phyloP scores from a whole-genome alignment of 2,888 invertebrate genomes.

The Lasioglossum vierecki region DNA sequence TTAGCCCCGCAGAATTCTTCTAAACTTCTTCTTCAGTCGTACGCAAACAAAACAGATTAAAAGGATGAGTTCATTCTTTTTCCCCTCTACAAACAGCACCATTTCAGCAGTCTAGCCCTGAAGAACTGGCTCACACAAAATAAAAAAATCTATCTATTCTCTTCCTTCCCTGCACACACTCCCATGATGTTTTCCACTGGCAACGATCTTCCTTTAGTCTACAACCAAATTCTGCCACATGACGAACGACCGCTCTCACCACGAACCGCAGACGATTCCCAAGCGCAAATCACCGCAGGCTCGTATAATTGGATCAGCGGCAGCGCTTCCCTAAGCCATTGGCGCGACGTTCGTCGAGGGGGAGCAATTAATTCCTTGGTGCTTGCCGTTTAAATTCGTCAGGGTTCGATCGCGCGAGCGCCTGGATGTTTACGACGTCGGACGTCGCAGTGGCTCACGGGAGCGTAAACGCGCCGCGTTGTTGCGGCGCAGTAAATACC shows the following conservation, averaged over 20 bases:
- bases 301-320: slow-evolving; percentile 1
- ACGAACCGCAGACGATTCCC: not conserved
- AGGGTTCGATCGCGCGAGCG: not conserved
- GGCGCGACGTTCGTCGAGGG: not conserved
- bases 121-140: too few relatives aligned
- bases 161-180: not conserved
- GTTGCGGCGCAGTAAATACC: slow-evolving; percentile 71
- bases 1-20: not conserved
- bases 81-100: too few relatives aligned
- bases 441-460: slow-evolving; percentile 18
- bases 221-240: not conserved
- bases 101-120: too few relatives aligned
- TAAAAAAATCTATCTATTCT: not conserved
- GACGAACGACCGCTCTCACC: not conserved
- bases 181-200: not conserved
- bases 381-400: slow-evolving; percentile 39
- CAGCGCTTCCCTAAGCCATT: not conserved
- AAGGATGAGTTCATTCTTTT: not conserved
- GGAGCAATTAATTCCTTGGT: not conserved
- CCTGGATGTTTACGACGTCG: slow-evolving; percentile 33
- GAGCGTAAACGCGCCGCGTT: slow-evolving; percentile 66
- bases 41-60: not conserved
- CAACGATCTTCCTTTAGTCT: not conserved
- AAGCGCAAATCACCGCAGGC: not conserved
- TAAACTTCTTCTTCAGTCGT: too few relatives aligned